Base-by-base conservation (phyloP, 2,888 invertebrate genomes). In the Noctuana brunneofusca region DNA sequence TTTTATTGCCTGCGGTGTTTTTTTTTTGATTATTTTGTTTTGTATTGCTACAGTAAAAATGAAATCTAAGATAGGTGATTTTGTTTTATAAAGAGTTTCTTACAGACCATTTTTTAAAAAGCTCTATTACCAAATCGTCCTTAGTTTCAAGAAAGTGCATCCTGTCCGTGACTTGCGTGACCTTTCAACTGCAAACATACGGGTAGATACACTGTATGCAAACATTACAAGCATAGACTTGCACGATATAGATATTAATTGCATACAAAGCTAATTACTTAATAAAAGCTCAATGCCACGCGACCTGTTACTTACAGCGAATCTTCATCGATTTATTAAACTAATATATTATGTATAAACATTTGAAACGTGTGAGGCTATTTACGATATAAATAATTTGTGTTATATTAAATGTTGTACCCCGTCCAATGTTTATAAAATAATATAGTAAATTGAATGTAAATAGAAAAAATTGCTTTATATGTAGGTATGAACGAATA, bases 171-270 rank as follows among this genome's bases (percentile, higher is more conserved):
- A 56, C 63, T 56, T 14, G 11, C 12, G 43, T 43, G 63, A 63
- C 63, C 56, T 63, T 52, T 63, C 56, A 56, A 63, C 63, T 57
- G 32, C 12, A 49, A 38, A 22, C 24, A 18, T 43, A 49, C 30
- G 30, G 11, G 41, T 38, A 38, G 14, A 14, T 41, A 41, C 16
- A 16, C n/a, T 38, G 14, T 55, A 22, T 62, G 20, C 43, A 49
- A 43, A 52, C 30, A 56, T 50, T 32, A 27, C 32, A 48, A 20
- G 4, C 35, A 14, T 46, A 46, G 27, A 43, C 14, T 20, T 32
- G 55, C 63, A 56, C 63, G 63, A 56, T 63, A 63, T 56, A 63
- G 56, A 56, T 63, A 63, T 63, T 63, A 63, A 63, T 63, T 63
- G 63, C 63, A 56, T 43, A 22, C 56, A 52, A 53, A 58, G 46